Conservation (phyloP, 2,888 invertebrate species). For the Cerastis leucographa region DNA sequence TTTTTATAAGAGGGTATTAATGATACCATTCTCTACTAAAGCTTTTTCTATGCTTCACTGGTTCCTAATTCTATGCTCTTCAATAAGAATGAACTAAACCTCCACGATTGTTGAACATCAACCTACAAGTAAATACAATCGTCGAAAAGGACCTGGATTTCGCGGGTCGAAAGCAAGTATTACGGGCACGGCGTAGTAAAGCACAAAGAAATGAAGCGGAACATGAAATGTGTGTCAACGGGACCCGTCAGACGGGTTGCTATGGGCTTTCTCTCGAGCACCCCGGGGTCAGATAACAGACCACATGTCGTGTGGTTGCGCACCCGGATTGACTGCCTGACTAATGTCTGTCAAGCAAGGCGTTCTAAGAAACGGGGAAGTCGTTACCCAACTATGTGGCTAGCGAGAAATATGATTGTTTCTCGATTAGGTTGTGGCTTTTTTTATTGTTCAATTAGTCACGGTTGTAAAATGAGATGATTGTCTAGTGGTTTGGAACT, state of each 20-base stretch:
- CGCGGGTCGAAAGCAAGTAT: conserved; percentile 41
- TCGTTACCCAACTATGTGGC: conserved; percentile 32
- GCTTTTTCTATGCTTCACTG: conserved; percentile 1
- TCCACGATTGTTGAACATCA: conserved; percentile 2
- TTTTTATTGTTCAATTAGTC: conserved; percentile 39
- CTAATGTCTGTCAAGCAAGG: conserved; percentile 59
- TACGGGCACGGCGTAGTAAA: conserved; percentile 49
- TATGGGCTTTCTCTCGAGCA: conserved; percentile 77
- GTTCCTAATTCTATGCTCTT: conserved; percentile 4
- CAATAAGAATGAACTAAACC: conserved; percentile 13
- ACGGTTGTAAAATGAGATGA: conserved; percentile 26
- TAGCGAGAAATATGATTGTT: conserved; percentile 24
- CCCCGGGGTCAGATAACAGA: conserved; percentile 76
- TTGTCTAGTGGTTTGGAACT: conserved; percentile 11
- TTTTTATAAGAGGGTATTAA: not conserved
- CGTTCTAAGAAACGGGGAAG: conserved; percentile 53
- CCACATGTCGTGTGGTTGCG: conserved; percentile 69
- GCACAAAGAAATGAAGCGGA: conserved; percentile 67
- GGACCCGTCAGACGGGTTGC: conserved; percentile 84
- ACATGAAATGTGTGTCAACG: conserved; percentile 78
- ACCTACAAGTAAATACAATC: conserved; percentile 34
- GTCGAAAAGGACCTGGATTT: conserved; percentile 37
- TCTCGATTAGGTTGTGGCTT: conserved; percentile 19
- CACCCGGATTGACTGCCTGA: conserved; percentile 60
- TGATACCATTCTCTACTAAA: conserved; percentile 3